These are phyloP conservation scores for Copsychus sechellarum DNA, from an alignment of 2,113 vertebrate genomes.

Conservation along the genomic window DNA sequence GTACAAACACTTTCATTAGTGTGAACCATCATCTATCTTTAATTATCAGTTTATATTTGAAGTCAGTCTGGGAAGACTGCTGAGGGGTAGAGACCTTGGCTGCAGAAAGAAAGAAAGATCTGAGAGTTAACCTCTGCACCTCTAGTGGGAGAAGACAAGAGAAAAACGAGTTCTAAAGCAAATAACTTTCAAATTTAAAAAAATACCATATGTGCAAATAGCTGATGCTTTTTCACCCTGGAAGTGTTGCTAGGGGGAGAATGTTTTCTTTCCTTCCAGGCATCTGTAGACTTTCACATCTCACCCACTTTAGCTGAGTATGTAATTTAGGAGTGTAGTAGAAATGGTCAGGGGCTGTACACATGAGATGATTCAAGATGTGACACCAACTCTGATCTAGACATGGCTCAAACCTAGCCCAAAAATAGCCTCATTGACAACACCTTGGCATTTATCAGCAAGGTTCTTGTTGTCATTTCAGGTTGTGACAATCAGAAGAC, in stretches of 20 bases:
- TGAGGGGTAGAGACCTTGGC: neutral
- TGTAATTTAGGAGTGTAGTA: neutral
- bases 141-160: neutral
- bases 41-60: neutral
- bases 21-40: neutral
- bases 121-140: neutral
- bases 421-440: neutral
- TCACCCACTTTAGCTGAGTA: neutral
- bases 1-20: neutral
- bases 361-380: neutral
- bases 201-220: neutral
- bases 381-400: neutral
- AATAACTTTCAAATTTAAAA: neutral
- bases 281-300: neutral
- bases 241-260: neutral
- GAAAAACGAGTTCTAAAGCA: neutral
- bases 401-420: neutral
- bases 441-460: neutral
- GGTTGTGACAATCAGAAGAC: neutral
- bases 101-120: neutral
- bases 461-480: neutral
- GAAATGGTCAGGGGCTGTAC: neutral
- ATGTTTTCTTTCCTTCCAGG: neutral
- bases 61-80: neutral
- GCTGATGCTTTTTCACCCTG: neutral